These are phyloP conservation scores for Tychaedon coryphoeus DNA, from an alignment of 2,113 vertebrate species.

Conservation along the genomic window DNA sequence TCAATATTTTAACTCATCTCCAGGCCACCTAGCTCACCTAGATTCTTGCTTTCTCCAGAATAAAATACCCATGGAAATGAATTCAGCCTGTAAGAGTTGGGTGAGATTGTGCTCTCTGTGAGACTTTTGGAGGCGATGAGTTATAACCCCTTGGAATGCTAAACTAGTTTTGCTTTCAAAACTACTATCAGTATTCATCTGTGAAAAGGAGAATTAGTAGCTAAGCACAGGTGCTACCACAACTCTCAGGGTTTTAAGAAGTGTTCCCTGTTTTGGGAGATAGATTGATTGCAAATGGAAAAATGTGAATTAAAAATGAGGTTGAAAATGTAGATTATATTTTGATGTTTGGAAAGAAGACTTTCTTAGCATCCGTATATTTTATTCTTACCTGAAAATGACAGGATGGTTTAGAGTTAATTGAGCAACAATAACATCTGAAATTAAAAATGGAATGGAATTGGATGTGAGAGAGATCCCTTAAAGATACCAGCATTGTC, in stretches of 20 bases:
- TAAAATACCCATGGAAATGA: neutral
- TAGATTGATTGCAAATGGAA: neutral
- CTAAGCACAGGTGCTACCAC: neutral
- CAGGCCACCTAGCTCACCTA: neutral
- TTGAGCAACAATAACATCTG: neutral
- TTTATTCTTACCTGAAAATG: neutral
- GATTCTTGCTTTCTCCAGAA: neutral
- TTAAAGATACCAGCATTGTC: neutral
- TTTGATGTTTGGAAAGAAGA: neutral
- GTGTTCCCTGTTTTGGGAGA: neutral
- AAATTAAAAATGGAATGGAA: neutral
- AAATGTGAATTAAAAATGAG: neutral
- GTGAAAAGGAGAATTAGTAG: neutral
- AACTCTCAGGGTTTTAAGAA: neutral
- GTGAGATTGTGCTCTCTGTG: neutral
- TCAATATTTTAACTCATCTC: neutral
- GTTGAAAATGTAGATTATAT: fast-evolving
- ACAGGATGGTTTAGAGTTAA: neutral
- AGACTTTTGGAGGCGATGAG: neutral
- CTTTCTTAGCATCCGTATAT: neutral
- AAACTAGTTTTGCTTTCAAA: neutral
- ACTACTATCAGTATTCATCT: neutral
- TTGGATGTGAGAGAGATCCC: neutral
- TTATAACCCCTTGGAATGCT: neutral
- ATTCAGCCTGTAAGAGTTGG: neutral